Base-by-base conservation (phyloP, 2,888 invertebrate genomes). In the Rhorus exstirpatorius region DNA sequence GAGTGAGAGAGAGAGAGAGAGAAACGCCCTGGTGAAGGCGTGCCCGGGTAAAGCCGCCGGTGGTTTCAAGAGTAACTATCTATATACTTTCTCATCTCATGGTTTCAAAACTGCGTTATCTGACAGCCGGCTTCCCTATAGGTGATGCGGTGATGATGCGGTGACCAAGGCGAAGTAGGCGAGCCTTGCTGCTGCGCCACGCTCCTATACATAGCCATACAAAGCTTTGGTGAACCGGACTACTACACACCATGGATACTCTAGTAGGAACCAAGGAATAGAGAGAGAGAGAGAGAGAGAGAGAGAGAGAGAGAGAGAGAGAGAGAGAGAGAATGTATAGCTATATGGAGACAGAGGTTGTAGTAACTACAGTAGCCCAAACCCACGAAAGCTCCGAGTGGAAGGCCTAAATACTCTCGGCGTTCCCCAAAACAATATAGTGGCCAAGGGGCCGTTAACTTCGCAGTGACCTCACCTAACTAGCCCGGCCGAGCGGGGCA, bases 371-470 rank as follows among this genome's bases (percentile, higher is more conserved):
- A 21, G 44, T 31, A 38, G 72, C 35, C 41, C 53, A 41, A 63
- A 71, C 44, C 61, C 77, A 67, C 83, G 84, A 81, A 82, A 83
- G 78, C 72, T 79, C 76, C 79, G 84, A 77, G 78, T 79, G 74
- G 71, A 79, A 87, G 87, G 88, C 88, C 90, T 89, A 89, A 91
- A 90, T 89, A 89, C 88, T 87, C 89, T 85, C 87, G 88, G 88
- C 88, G 88, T 89, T 38, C 87, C 87, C 88, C 87, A 87, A 89
- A 89, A 90, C 90, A 91, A 90, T 90, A 88, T 89, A 91, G 89
- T 84, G 83, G 53, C 83, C 80, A 41, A 72, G 84, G 79, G 83
- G 83, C 81, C 85, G 87, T 87, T 90, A 91, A 91, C 90, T 90
- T 91, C 84, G 74, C 85, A 86, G 87, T 91, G 89, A 89, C 88